phyloP scores from a whole-genome alignment of 2,888 invertebrate species.

The Allacma fusca region DNA sequence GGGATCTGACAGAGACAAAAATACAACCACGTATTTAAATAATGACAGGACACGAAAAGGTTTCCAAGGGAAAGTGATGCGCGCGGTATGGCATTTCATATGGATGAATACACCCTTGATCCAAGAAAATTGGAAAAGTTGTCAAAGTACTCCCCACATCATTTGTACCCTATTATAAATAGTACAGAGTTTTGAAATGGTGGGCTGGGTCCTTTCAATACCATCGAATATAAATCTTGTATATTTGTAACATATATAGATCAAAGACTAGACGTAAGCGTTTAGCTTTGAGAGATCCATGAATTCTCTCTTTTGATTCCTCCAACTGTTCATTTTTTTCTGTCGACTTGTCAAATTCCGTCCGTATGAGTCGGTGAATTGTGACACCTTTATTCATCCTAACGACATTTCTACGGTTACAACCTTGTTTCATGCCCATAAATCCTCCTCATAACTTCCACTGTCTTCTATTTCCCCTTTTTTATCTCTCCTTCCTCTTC shows the following conservation, averaged over 20 bases:
- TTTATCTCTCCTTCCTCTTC: background rate
- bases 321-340: background rate
- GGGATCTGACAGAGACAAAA: background rate
- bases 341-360: background rate
- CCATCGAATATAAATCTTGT: too few species aligned
- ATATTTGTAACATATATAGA: too few species aligned
- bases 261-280: too few species aligned
- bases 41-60: conserved; percentile 10
- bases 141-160: conserved; percentile 34
- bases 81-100: conserved; percentile 6
- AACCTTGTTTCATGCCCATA: conserved; percentile 18
- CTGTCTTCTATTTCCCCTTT: background rate
- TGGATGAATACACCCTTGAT: background rate
- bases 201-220: too few species aligned
- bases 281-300: background rate
- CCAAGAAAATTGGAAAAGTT: conserved; percentile 36
- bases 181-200: too few species aligned
- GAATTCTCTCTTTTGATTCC: conserved; percentile 8
- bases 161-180: conserved; percentile 2
- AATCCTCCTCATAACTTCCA: background rate
- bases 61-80: conserved; percentile 6
- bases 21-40: conserved; percentile 5
- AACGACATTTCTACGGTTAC: conserved; percentile 17
- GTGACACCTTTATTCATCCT: conserved; percentile 13
- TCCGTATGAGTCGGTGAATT: background rate